Conservation (phyloP, 2,797 vertebrate genomes). For the Streptopelia turtur region DNA sequence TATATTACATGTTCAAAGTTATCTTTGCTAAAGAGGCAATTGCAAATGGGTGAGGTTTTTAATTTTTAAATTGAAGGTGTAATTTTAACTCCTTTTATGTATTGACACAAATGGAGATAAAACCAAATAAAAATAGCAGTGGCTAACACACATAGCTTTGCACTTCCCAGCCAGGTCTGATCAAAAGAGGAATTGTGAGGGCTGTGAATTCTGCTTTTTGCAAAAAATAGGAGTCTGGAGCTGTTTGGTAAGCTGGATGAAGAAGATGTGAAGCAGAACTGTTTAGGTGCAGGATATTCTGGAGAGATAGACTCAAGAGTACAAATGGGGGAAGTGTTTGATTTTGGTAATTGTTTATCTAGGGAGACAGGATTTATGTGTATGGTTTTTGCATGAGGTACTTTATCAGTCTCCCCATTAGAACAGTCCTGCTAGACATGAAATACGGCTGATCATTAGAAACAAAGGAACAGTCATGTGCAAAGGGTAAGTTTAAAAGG, state of each 20-base stretch:
- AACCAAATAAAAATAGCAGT: background rate
- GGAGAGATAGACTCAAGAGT: background rate
- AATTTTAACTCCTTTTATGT: background rate
- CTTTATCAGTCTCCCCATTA: background rate
- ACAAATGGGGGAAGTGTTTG: background rate
- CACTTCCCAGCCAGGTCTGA: background rate
- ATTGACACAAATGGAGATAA: background rate
- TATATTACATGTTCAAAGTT: background rate
- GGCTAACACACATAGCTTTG: background rate
- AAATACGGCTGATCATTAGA: background rate
- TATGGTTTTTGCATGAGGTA: background rate
- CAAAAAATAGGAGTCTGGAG: background rate
- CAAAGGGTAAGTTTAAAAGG: background rate
- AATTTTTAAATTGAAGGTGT: background rate
- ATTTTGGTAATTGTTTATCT: background rate
- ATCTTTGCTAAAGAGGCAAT: background rate
- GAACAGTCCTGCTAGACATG: background rate
- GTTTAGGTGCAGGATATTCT: background rate
- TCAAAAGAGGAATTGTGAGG: background rate
- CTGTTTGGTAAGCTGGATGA: background rate
- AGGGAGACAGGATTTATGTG: background rate
- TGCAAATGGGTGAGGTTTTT: background rate
- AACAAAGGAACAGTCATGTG: background rate
- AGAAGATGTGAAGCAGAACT: background rate
- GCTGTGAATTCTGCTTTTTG: background rate